Evolutionary conservation across 2,888 invertebrate species (phyloP), one percentile per base, ranked within the genome.

Genomic region (Diogma glabrata): DNA sequence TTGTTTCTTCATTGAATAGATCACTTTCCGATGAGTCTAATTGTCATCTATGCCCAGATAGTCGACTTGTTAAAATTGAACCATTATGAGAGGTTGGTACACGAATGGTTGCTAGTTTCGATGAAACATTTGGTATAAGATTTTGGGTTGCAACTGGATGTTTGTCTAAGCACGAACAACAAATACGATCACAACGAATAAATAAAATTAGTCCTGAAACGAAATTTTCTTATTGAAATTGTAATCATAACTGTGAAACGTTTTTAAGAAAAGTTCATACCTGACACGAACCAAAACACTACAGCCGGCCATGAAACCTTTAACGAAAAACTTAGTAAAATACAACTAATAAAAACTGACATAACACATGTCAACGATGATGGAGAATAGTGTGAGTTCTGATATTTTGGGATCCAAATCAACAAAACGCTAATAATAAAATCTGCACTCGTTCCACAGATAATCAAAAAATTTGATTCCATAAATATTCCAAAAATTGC

Each of bases 221-320:
- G n/a, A n/a, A n/a, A n/a, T n/a, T n/a, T n/a, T n/a, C n/a, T n/a
- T n/a, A n/a, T n/a, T n/a, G n/a, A n/a, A n/a, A n/a, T n/a, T n/a
- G n/a, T n/a, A n/a, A n/a, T n/a, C n/a, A n/a, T n/a, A n/a, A n/a
- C n/a, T n/a, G n/a, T n/a, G n/a, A n/a, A n/a, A n/a, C n/a, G n/a
- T n/a, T n/a, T n/a, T n/a, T n/a, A n/a, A n/a, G n/a, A n/a, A n/a
- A n/a, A n/a, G n/a, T n/a, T n/a, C n/a, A n/a, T n/a, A n/a, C n/a
- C n/a, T 48, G 64, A 62, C 20, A 64, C 10, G 28, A 66, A 50
- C 70, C 70, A 70, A 52, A 67, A 58, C 19, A 66, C 17, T 20
- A 70, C 60, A 3, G 68, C 70, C 1, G 66, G 65, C 70, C 71
- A 70, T 7, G 70, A 66, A 54, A 66, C 61, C n/a, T 58, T 55